Conservation (phyloP, 2,797 vertebrate genomes). For the Sciaenops ocellatus region DNA sequence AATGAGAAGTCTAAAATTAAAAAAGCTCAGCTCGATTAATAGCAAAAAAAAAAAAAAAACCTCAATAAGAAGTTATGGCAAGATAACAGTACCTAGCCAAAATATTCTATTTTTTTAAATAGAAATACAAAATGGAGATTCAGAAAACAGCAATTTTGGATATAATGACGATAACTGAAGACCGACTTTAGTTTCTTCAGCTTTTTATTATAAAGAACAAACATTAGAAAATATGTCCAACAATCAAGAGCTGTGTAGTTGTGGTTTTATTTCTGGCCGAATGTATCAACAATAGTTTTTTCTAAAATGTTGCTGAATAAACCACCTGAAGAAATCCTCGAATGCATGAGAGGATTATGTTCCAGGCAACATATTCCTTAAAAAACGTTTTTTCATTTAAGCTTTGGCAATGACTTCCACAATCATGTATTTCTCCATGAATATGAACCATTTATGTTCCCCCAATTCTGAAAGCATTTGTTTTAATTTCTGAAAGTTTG, state of each 20-base stretch:
- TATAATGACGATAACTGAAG: neutral
- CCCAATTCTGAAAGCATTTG: neutral
- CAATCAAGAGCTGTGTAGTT: neutral
- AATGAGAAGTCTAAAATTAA: slow-evolving; percentile 49
- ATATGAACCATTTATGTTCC: neutral
- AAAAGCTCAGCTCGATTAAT: neutral
- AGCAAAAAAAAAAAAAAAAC: slow-evolving; percentile 32
- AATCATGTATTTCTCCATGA: neutral
- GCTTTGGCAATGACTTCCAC: neutral
- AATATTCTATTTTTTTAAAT: slow-evolving; percentile 1
- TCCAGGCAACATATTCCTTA: neutral
- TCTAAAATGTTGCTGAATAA: slow-evolving; percentile 28
- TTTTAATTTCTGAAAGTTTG: neutral
- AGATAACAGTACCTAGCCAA: neutral
- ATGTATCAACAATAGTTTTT: neutral
- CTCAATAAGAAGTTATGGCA: slow-evolving; percentile 6
- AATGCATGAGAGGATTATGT: neutral
- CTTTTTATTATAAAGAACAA: neutral
- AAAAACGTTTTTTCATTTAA: neutral
- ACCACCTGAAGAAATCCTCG: neutral
- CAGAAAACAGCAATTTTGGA: neutral
- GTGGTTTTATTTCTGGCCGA: neutral
- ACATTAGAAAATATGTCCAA: neutral
- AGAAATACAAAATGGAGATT: neutral
- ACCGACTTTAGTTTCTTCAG: neutral